A percentile compares a stretch with the other conserved stretches of the same genome.
Evolutionary conservation across 1,140 invertebrate genomes (phyloP).

Genomic region (Lutraria rhynchaena): DNA sequence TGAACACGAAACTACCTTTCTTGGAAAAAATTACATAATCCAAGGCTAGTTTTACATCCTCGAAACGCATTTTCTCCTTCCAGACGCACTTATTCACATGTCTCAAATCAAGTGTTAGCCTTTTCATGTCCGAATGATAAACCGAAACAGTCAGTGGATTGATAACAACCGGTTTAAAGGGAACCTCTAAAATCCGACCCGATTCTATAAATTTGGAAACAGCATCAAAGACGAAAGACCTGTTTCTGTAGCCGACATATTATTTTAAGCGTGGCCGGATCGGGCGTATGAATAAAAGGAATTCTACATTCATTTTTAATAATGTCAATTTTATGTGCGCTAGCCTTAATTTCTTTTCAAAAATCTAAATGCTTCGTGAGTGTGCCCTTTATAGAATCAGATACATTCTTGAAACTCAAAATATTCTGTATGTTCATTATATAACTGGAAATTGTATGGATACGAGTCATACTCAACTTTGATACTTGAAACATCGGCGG

Average conservation of each 20-base stretch:
- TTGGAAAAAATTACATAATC: background rate
- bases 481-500: background rate
- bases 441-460: background rate
- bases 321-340: background rate
- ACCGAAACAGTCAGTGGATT: background rate
- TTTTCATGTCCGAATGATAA: background rate
- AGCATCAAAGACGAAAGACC: background rate
- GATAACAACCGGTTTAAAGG: background rate
- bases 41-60: background rate
- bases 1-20: background rate
- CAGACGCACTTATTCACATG: background rate
- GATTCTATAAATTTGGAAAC: background rate
- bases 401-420: background rate
- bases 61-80: slow-evolving; percentile 9
- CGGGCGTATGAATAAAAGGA: slow-evolving; percentile 1
- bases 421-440: background rate
- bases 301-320: slow-evolving; percentile 1
- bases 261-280: background rate
- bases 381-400: background rate
- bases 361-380: background rate
- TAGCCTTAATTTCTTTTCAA: background rate
- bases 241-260: background rate
- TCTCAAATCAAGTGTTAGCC: background rate
- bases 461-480: background rate
- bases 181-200: background rate